Evolutionary conservation across 2,797 vertebrate genomes (phyloP).

Genomic region (Onychomys leucogaster): DNA sequence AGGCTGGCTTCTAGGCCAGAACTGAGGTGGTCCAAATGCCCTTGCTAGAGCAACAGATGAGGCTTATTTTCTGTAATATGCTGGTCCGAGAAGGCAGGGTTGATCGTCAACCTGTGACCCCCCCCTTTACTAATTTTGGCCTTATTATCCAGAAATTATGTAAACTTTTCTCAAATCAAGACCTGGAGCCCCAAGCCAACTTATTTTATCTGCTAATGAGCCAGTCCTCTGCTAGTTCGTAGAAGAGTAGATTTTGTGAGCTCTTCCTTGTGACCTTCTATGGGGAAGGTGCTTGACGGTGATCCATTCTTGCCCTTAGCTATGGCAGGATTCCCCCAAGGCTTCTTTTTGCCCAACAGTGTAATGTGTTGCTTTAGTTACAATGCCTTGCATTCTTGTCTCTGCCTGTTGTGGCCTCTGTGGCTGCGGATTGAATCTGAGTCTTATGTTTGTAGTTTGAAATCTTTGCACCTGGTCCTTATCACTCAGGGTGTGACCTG

Average conservation of each 20-base stretch:
- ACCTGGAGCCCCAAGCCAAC: not conserved
- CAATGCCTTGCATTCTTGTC: not conserved
- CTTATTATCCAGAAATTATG: not conserved
- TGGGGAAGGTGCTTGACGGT: rapidly evolving
- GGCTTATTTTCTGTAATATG: not conserved
- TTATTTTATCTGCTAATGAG: not conserved
- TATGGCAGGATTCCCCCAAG: rapidly evolving
- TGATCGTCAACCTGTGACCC: not conserved
- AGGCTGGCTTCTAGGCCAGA: not conserved
- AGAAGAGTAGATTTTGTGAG: rapidly evolving
- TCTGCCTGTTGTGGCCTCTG: not conserved
- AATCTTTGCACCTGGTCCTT: not conserved
- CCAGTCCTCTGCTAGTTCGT: rapidly evolving
- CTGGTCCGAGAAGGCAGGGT: not conserved
- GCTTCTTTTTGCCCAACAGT: not conserved
- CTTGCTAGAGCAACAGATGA: not conserved
- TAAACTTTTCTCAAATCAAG: not conserved
- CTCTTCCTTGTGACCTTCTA: too few species aligned
- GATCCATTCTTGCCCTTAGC: not conserved
- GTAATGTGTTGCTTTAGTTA: not conserved
- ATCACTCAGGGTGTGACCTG: not conserved
- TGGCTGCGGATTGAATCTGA: not conserved
- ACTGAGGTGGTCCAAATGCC: not conserved
- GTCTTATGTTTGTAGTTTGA: not conserved
- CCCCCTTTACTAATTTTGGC: not conserved